Percentiles rank a stretch among this genome's conserved stretches.
Conservation (phyloP, 2,888 invertebrate species). For the Nemapogon koenigi region DNA sequence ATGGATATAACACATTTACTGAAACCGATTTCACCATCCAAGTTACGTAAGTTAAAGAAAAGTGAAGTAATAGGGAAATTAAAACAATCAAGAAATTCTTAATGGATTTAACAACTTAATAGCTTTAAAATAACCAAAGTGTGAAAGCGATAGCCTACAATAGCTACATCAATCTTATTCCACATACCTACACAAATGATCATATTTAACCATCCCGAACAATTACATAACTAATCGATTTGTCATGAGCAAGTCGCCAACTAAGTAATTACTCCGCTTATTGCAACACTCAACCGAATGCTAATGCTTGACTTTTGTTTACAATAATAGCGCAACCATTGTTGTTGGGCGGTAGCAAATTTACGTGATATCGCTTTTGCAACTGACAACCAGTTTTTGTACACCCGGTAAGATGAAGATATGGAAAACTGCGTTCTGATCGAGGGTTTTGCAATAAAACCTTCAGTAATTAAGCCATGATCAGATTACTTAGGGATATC, state of each 20-base stretch:
- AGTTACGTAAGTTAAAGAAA: too few species aligned
- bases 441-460: constrained; percentile 27
- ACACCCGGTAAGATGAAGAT: constrained; percentile 34
- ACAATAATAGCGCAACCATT: constrained; percentile 42
- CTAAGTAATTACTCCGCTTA: not conserved
- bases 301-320: constrained; percentile 42
- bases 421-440: constrained; percentile 27
- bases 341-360: constrained; percentile 35
- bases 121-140: too few species aligned
- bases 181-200: constrained; percentile 4
- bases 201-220: constrained; percentile 2
- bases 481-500: constrained; percentile 23
- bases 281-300: constrained; percentile 20
- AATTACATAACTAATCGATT: constrained; percentile 4
- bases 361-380: constrained; percentile 32
- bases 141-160: too few species aligned
- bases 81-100: too few species aligned
- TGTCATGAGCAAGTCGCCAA: constrained; percentile 3
- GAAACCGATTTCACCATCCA: too few species aligned
- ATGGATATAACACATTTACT: too few species aligned
- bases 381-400: constrained; percentile 45
- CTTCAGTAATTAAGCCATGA: constrained; percentile 29
- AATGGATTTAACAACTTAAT: too few species aligned
- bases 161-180: too few species aligned
- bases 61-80: too few species aligned